Conservation (phyloP, 2,888 invertebrate species). For the Chrysolina americana region DNA sequence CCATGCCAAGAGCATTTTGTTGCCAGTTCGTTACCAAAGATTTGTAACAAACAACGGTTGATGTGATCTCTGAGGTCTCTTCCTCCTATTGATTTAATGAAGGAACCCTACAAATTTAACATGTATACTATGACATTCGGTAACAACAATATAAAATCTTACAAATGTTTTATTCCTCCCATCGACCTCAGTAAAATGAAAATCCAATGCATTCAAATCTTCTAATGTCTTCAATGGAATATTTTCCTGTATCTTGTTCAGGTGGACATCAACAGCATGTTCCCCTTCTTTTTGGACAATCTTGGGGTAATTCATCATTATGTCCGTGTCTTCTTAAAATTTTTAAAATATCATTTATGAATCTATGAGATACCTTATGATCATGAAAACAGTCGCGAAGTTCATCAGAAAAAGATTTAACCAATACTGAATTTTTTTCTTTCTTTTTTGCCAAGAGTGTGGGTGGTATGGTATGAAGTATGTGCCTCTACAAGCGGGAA, state of each 20-base stretch:
- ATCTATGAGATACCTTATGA: no score
- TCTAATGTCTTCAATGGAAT: conserved; percentile 16
- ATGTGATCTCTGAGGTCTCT: conserved; percentile 31
- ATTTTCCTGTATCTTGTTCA: conserved; percentile 11
- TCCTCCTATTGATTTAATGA: conserved; percentile 25
- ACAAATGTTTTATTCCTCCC: conserved; percentile 22
- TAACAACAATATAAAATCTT: conserved; percentile 4
- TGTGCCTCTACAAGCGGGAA: no score
- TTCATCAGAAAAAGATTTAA: no score
- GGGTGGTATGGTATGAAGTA: no score
- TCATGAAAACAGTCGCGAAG: no score
- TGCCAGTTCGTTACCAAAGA: conserved; percentile 26
- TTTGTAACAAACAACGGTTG: conserved; percentile 19
- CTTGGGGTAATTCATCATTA: background rate
- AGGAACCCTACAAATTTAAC: background rate
- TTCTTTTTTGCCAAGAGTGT: no score
- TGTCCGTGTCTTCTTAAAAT: background rate
- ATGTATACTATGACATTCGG: conserved; percentile 16
- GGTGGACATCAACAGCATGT: conserved; percentile 20
- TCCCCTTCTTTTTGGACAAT: conserved; percentile 22
- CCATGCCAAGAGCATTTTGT: conserved; percentile 26
- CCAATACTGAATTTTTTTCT: no score
- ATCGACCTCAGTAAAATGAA: background rate
- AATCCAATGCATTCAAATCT: conserved; percentile 13
- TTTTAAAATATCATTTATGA: no score